Percentiles rank a stretch among this genome's conserved stretches.
These are phyloP conservation scores for Ostrea edulis DNA, from an alignment of 1,140 invertebrate species.

Conservation along the genomic window DNA sequence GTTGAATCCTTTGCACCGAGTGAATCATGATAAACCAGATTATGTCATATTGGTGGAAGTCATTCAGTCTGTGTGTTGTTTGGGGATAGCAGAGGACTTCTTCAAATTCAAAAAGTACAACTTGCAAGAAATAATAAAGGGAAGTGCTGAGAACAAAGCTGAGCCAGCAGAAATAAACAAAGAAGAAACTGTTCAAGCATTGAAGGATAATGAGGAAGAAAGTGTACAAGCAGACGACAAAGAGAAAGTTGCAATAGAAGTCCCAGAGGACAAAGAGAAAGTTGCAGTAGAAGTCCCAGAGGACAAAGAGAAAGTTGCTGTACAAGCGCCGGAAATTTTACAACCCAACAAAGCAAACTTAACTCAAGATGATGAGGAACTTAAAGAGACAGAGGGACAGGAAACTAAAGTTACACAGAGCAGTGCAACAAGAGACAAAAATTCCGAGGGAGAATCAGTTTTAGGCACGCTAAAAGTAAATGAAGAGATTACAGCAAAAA, in stretches of 20 bases:
- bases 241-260: neutral
- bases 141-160: neutral
- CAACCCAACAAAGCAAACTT: neutral
- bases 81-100: constrained; percentile 76
- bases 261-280: no score
- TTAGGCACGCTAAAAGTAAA: neutral
- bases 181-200: neutral
- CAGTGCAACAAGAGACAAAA: neutral
- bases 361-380: neutral
- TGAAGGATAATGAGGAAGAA: neutral
- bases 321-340: no score
- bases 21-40: constrained; percentile 72
- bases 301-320: no score
- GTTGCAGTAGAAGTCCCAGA: no score
- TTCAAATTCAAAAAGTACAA: constrained; percentile 78
- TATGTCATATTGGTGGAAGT: constrained; percentile 76
- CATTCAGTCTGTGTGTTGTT: constrained; percentile 75
- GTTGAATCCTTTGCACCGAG: constrained; percentile 66
- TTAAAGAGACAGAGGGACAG: neutral
- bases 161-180: neutral
- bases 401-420: neutral
- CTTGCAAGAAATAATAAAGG: constrained; percentile 69
- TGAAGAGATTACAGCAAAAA: neutral
- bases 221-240: neutral
- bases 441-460: neutral